These are phyloP conservation scores for Gallirallus australis DNA, from an alignment of 2,797 vertebrate species.

Conservation along the genomic window DNA sequence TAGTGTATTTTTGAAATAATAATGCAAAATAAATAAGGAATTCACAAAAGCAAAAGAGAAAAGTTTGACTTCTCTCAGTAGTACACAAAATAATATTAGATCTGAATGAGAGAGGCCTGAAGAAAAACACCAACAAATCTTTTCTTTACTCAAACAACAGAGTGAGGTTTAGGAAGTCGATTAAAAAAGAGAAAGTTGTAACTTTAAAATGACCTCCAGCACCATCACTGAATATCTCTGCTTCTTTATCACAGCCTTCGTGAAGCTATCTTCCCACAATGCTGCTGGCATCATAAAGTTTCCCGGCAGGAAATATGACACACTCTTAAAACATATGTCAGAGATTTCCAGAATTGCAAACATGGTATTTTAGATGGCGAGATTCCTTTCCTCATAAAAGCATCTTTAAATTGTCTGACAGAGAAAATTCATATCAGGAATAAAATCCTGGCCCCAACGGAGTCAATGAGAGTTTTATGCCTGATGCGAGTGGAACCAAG, in stretches of 20 bases:
- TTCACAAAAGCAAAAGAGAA: background rate
- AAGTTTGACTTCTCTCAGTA: background rate
- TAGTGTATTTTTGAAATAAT: background rate
- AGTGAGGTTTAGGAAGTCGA: background rate
- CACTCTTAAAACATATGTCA: constrained; percentile 67
- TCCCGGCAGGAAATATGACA: constrained; percentile 56
- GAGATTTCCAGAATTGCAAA: constrained; percentile 59
- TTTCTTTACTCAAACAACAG: background rate
- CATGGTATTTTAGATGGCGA: constrained; percentile 34
- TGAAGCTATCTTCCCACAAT: background rate
- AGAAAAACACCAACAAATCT: background rate
- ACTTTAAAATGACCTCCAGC: constrained; percentile 63
- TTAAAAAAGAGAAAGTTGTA: background rate
- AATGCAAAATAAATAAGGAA: background rate
- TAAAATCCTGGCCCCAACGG: background rate
- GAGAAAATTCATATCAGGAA: constrained; percentile 57
- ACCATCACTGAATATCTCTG: background rate
- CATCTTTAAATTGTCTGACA: constrained; percentile 58
- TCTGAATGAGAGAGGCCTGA: background rate
- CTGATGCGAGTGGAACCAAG: background rate
- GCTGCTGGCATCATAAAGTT: constrained; percentile 12
- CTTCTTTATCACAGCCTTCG: constrained; percentile 27
- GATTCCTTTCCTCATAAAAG: constrained; percentile 52
- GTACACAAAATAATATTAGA: background rate
- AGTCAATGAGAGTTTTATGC: constrained; percentile 43